These are phyloP conservation scores for Microplitis manilae DNA, from an alignment of 2,888 invertebrate genomes.

Conservation along the genomic window DNA sequence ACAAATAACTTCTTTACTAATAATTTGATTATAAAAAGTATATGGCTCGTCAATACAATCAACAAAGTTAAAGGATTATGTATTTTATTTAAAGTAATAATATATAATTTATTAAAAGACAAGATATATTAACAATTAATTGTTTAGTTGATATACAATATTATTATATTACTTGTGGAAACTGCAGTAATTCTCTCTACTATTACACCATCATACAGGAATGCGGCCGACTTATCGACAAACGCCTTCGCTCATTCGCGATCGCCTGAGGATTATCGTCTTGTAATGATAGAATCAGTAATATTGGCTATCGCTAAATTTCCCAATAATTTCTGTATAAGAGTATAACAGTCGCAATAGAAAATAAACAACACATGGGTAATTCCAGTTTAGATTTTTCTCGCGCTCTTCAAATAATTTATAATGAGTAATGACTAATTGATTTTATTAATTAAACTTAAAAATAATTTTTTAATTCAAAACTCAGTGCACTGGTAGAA, in stretches of 20 bases:
- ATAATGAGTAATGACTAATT: no score
- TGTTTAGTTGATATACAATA: conserved; percentile 29
- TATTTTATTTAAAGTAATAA: background rate
- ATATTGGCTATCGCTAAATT: conserved; percentile 32
- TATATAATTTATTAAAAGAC: background rate
- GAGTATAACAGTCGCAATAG: background rate
- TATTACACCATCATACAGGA: conserved; percentile 50
- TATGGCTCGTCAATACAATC: no score
- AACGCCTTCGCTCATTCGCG: conserved; percentile 41
- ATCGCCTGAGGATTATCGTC: conserved; percentile 42
- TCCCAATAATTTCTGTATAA: conserved; percentile 24
- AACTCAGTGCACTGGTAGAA: no score
- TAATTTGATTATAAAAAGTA: no score
- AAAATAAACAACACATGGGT: background rate
- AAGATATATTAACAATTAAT: background rate
- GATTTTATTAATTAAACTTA: no score
- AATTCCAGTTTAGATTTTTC: no score
- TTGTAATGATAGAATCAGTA: conserved; percentile 33
- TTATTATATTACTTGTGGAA: conserved; percentile 49
- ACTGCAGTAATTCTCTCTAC: conserved; percentile 49
- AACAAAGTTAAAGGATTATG: no score
- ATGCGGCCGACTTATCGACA: conserved; percentile 51
- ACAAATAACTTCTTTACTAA: no score
- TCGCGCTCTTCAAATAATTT: no score
- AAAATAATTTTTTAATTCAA: no score